These are phyloP conservation scores for Anhinga rufa DNA, from an alignment of 2,113 vertebrate species.

Conservation along the genomic window DNA sequence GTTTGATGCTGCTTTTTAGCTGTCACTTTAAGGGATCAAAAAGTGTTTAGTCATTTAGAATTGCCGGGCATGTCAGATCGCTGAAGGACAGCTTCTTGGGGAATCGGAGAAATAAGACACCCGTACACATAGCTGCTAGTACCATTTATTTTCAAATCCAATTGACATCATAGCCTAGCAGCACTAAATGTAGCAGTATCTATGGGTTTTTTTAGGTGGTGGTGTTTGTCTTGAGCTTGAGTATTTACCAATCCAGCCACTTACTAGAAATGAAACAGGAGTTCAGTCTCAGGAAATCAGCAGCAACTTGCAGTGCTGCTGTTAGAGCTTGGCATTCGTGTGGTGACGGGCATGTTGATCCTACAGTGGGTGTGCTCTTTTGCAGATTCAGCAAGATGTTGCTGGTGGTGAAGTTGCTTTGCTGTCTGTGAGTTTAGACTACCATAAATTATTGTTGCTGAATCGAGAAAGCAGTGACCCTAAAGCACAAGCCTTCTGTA, in stretches of 20 bases:
- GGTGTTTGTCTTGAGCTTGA: not conserved
- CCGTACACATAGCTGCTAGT: not conserved
- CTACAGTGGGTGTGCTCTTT: accelerated
- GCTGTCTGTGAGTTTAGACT: not conserved
- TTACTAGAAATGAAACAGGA: not conserved
- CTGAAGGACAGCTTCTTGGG: not conserved
- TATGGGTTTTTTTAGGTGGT: not conserved
- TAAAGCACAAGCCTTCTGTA: not conserved
- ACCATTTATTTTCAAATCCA: not conserved
- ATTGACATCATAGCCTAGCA: not conserved
- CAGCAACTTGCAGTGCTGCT: not conserved
- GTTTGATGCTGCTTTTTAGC: not conserved
- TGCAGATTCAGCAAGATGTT: not conserved
- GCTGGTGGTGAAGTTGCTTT: not conserved
- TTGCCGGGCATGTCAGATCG: not conserved
- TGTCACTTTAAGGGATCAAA: not conserved
- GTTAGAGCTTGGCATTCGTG: not conserved
- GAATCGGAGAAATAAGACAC: not conserved
- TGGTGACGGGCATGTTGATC: not conserved
- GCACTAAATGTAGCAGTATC: not conserved
- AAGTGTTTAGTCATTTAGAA: not conserved
- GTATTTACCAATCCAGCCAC: not conserved
- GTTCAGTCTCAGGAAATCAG: not conserved
- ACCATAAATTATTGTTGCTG: not conserved
- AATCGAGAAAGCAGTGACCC: not conserved